Percentiles rank a stretch among this genome's conserved stretches.
These are phyloP conservation scores for Amiota minor DNA, from an alignment of 2,888 invertebrate genomes.

Conservation along the genomic window DNA sequence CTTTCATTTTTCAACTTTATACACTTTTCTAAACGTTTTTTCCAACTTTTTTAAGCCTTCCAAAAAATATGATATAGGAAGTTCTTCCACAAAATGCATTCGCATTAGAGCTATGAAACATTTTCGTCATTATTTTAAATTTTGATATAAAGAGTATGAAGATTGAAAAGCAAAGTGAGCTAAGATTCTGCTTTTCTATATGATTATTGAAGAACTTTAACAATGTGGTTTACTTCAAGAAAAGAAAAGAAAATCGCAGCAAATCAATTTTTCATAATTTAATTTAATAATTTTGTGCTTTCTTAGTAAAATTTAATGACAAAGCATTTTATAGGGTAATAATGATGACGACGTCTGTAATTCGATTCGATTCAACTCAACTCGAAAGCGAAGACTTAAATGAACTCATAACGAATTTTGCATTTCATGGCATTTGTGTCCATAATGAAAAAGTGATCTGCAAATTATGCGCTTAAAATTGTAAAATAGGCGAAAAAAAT, in stretches of 20 bases:
- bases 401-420: not conserved
- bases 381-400: not conserved
- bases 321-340: slow-evolving; percentile 42
- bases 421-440: not conserved
- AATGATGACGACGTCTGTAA: not conserved
- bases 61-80: too few species aligned
- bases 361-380: not conserved
- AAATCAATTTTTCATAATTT: slow-evolving; percentile 52
- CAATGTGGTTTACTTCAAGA: too few species aligned
- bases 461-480: not conserved
- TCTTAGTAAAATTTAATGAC: slow-evolving; percentile 63
- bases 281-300: slow-evolving; percentile 51
- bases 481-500: not conserved
- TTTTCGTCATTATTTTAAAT: too few species aligned
- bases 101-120: too few species aligned
- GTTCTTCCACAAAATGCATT: too few species aligned
- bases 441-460: not conserved
- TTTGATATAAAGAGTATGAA: too few species aligned
- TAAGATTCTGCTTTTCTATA: too few species aligned
- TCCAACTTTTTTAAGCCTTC: too few species aligned
- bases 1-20: too few species aligned
- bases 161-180: too few species aligned
- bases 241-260: slow-evolving; percentile 48
- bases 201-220: too few species aligned
- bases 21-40: too few species aligned